Base-by-base conservation (phyloP, 2,888 invertebrate genomes). In the Patella depressa region DNA sequence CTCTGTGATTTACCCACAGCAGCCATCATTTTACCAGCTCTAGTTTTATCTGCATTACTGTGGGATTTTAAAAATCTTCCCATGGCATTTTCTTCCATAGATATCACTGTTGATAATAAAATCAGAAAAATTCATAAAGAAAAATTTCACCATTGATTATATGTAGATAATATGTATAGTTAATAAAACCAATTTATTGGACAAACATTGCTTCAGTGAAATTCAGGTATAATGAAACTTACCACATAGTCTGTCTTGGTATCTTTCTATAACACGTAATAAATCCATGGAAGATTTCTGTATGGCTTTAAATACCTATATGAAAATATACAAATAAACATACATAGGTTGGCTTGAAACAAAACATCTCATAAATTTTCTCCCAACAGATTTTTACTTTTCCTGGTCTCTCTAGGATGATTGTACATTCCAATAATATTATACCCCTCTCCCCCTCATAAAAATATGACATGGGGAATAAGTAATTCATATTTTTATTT, bases 61-160 rank as follows among this genome's bases (percentile, higher is more conserved):
- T 96, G 95, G 91, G 97, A 97, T 90, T 98, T 97, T 80, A 99
- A 93, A 92, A 99, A 98, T 85, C 97, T 94, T 1, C 99, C 98
- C 92, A 98, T 94, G 4, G 96, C 94, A 92, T 97, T 98, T 92
- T 98, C 98, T 91, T 98, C 98, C 92, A 98, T 97, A 11, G 98
- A 97, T 86, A 99, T 93, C 17, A 57, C 57, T 57, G 57, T 17
- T 57, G 17, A 57, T 57, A 17, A 57, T 17, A 57, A 57, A 57
- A 57, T 19, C 17, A 70, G 17, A 55, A 55, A 53, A 54, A 19
- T 53, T 71, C 34, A 7, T n/a, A 7, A 71, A 71, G 29, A 74
- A 59, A 15, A 19, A 74, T 45, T 19, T 29, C 24, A 71, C 17
- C 29, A 24, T 71, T 17, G 19, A 19, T 53, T n/a, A 53, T 19